A percentile compares a stretch with the other conserved stretches of the same genome.
Evolutionary conservation across 2,888 invertebrate species (phyloP).

Genomic region (Teleiodes luculella): DNA sequence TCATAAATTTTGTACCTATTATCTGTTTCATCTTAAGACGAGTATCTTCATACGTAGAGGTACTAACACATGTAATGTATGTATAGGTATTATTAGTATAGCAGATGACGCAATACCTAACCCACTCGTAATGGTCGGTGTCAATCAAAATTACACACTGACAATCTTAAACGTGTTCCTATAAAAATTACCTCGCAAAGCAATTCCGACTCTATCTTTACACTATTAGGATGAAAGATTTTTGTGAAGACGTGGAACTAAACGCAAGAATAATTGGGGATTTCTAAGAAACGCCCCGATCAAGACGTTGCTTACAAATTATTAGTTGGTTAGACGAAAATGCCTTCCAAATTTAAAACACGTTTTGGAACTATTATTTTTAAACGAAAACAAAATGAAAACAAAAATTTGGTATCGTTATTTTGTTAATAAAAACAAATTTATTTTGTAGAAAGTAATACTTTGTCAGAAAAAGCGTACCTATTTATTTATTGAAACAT

Average conservation of each 20-base stretch:
- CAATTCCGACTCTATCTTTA: slow-evolving; percentile 42
- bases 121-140: slow-evolving; percentile 74
- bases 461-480: too few species aligned
- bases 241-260: neutral
- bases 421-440: too few species aligned
- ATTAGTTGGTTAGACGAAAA: slow-evolving; percentile 21
- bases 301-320: slow-evolving; percentile 53
- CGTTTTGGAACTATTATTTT: neutral
- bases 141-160: slow-evolving; percentile 76
- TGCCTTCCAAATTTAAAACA: slow-evolving; percentile 8
- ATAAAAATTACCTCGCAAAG: slow-evolving; percentile 36
- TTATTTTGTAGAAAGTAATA: too few species aligned
- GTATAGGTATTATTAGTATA: slow-evolving; percentile 27
- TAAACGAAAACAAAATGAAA: too few species aligned
- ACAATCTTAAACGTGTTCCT: slow-evolving; percentile 56
- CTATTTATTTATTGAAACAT: too few species aligned
- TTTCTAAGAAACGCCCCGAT: slow-evolving; percentile 59
- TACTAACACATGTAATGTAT: slow-evolving; percentile 20
- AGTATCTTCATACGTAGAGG: neutral
- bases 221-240: slow-evolving; percentile 22
- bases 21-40: too few species aligned
- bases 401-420: too few species aligned
- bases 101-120: slow-evolving; percentile 71
- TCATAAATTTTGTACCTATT: too few species aligned
- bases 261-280: slow-evolving; percentile 35